Conservation (phyloP, 2,888 invertebrate species). For the Caenorhabditis sulstoni region DNA sequence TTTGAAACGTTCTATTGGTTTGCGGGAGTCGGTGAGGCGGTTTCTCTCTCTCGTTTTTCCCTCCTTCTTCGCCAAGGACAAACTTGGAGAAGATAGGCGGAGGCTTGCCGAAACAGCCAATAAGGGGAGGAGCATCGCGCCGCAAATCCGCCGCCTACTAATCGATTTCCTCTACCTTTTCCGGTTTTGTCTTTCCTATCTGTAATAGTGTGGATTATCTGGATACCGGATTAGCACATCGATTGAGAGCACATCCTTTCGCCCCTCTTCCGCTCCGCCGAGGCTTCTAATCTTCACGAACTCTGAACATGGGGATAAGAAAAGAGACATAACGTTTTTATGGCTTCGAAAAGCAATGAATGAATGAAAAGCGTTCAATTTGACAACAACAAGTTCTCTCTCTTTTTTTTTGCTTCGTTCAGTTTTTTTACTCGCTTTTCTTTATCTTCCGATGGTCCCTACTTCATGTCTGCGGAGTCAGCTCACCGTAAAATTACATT, state of each 20-base stretch:
- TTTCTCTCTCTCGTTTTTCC: background rate
- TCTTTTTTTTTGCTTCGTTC: background rate
- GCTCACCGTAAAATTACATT: conserved; percentile 47
- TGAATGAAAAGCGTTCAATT: conserved; percentile 25
- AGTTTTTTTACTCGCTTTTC: background rate
- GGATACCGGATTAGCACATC: conserved; percentile 46
- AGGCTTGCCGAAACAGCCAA: background rate
- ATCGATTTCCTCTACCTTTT: conserved; percentile 53
- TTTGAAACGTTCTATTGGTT: conserved; percentile 32
- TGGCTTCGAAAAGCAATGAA: conserved; percentile 34
- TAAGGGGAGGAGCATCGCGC: conserved; percentile 13
- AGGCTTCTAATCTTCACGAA: background rate
- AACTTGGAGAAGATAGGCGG: background rate
- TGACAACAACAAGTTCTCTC: conserved; percentile 27
- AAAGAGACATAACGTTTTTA: conserved; percentile 20
- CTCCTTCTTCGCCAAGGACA: conserved; percentile 10
- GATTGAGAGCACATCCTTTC: conserved; percentile 16
- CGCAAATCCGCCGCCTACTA: conserved; percentile 29
- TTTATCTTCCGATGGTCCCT: background rate
- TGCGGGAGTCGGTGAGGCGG: background rate
- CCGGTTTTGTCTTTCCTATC: conserved; percentile 32
- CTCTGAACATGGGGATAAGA: conserved; percentile 9
- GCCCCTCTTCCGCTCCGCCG: background rate
- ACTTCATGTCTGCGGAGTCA: conserved; percentile 4
- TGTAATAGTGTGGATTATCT: conserved; percentile 34